phyloP scores from a whole-genome alignment of 1,140 invertebrate species.

The Sipha flava region DNA sequence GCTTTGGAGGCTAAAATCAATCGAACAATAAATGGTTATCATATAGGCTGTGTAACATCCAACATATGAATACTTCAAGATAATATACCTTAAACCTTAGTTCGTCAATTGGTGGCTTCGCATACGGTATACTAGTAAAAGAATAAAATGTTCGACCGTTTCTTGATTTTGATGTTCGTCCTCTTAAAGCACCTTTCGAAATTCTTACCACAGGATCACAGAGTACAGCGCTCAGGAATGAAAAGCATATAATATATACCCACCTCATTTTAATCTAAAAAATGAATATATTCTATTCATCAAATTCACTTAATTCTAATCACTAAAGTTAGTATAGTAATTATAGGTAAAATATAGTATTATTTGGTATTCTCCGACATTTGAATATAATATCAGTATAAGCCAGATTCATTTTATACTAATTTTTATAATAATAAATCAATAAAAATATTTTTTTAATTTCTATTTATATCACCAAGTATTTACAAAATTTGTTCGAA shows the following conservation, averaged over 20 bases:
- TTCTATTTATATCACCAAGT: too few species aligned
- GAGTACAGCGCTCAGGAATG: neutral
- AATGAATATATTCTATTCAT: neutral
- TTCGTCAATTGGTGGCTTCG: slow-evolving; percentile 45
- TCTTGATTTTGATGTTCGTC: slow-evolving; percentile 21
- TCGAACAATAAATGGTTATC: neutral
- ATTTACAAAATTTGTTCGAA: too few species aligned
- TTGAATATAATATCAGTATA: too few species aligned
- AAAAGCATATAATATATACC: neutral
- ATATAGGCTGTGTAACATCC: too few species aligned
- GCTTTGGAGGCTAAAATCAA: slow-evolving; percentile 25
- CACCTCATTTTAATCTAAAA: neutral
- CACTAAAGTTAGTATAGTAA: too few species aligned
- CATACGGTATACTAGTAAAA: slow-evolving; percentile 46
- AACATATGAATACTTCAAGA: neutral
- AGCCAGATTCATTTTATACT: too few species aligned
- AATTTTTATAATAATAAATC: too few species aligned
- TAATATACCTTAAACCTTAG: slow-evolving; percentile 43
- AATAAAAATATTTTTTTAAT: too few species aligned
- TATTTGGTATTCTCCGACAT: too few species aligned
- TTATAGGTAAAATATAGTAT: too few species aligned
- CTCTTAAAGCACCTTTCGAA: slow-evolving; percentile 26
- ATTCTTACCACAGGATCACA: slow-evolving; percentile 9
- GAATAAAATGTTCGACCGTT: slow-evolving; percentile 40
- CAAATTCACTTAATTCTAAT: too few species aligned